A percentile compares a stretch with the other conserved stretches of the same genome.
Conservation (phyloP, 37 sponge, comb jelly and placozoan genomes). For the Beroe forskalii region DNA sequence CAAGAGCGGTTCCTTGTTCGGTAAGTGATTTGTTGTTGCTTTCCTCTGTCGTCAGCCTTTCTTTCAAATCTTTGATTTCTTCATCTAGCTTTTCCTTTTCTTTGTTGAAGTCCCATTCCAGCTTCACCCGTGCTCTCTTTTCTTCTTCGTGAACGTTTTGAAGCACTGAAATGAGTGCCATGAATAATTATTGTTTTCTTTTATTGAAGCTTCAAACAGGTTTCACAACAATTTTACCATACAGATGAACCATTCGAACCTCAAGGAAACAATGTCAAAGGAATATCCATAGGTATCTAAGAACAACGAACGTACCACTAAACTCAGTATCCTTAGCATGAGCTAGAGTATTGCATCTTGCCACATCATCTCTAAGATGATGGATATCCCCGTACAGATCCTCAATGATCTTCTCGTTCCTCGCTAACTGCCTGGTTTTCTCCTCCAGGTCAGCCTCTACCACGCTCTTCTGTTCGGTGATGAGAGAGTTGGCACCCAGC, state of each 20-base stretch:
- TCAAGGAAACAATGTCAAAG: too few relatives aligned
- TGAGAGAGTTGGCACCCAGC: not conserved
- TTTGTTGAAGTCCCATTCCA: not conserved
- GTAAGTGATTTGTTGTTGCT: not conserved
- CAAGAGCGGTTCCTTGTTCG: too few relatives aligned
- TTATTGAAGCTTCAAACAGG: too few relatives aligned
- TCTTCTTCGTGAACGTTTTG: slow-evolving; percentile 45
- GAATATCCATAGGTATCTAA: too few relatives aligned
- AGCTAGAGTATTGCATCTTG: not conserved
- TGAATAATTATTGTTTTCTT: too few relatives aligned
- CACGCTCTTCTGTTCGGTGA: not conserved
- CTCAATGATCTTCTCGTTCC: not conserved
- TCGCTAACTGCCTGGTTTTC: not conserved
- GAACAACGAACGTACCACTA: too few relatives aligned
- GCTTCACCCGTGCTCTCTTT: not conserved
- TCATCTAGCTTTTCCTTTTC: not conserved
- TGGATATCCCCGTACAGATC: slow-evolving; percentile 7
- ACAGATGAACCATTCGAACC: too few relatives aligned
- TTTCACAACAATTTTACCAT: too few relatives aligned
- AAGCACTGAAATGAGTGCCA: too few relatives aligned
- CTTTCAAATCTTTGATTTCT: not conserved
- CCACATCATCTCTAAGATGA: not conserved
- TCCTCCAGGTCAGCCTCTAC: not conserved
- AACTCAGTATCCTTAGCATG: slow-evolving; percentile 11
- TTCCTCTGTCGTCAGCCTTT: not conserved